Conservation (phyloP, 2,113 vertebrate species). For the Cebidichthys violaceus region DNA sequence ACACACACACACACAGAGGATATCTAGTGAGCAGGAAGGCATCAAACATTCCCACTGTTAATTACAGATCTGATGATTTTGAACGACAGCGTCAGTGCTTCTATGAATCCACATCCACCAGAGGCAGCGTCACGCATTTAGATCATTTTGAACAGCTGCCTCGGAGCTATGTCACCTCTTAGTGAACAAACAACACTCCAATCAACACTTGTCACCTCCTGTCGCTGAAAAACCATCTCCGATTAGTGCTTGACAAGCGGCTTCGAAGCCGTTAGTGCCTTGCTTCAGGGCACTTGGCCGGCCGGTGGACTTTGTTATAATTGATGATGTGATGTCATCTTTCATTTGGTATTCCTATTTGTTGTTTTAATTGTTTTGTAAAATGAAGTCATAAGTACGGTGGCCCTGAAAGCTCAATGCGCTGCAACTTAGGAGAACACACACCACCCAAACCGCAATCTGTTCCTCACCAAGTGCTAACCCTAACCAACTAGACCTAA, state of each 20-base stretch:
- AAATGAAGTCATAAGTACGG: background rate
- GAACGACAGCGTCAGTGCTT: background rate
- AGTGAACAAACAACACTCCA: constrained; percentile 37
- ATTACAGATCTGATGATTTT: background rate
- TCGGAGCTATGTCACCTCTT: constrained; percentile 34
- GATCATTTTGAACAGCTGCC: constrained; percentile 42
- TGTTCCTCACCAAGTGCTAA: background rate
- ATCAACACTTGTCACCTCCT: constrained; percentile 60
- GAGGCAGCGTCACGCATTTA: constrained; percentile 38
- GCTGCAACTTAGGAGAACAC: background rate
- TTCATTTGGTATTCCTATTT: constrained; percentile 3
- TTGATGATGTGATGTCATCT: background rate
- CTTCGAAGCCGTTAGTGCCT: background rate
- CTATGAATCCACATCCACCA: constrained; percentile 27
- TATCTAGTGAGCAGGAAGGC: background rate
- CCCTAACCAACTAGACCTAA: no score
- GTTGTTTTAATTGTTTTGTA: background rate
- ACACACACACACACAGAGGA: no score
- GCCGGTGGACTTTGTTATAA: constrained; percentile 5
- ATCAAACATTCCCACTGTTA: background rate
- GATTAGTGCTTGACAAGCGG: constrained; percentile 19
- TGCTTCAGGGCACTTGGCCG: constrained; percentile 2
- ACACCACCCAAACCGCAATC: background rate
- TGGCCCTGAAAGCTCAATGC: background rate
- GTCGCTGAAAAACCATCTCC: constrained; percentile 25